These are phyloP conservation scores for Parotia lawesii DNA, from an alignment of 2,113 vertebrate species.

Conservation along the genomic window DNA sequence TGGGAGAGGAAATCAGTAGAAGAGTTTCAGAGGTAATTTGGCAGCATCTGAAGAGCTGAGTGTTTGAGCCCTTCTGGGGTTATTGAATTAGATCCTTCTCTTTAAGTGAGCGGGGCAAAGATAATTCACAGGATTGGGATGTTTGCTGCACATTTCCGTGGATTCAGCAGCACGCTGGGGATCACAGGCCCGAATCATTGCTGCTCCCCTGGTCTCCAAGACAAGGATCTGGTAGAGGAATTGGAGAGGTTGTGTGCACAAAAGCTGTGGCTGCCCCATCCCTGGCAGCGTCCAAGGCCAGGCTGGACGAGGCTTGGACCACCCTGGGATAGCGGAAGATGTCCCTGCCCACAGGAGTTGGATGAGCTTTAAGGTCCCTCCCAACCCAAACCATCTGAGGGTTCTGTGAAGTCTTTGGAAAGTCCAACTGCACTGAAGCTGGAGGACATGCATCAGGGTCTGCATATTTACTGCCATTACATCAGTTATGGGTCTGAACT, in stretches of 20 bases:
- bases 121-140: background rate
- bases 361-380: background rate
- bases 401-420: background rate
- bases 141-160: background rate
- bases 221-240: rapidly evolving
- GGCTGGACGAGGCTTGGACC: background rate
- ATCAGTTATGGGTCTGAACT: background rate
- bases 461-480: background rate
- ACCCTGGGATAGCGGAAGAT: rapidly evolving
- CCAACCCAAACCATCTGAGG: background rate
- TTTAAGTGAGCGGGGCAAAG: rapidly evolving
- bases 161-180: background rate
- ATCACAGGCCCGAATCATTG: background rate
- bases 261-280: background rate
- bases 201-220: background rate
- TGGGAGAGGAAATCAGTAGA: background rate
- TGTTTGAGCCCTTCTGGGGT: background rate
- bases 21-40: background rate
- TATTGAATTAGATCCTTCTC: background rate
- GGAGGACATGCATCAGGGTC: rapidly evolving
- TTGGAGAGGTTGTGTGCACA: background rate
- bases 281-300: background rate
- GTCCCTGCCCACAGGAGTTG: background rate
- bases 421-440: background rate
- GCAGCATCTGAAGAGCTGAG: background rate